Conservation (phyloP, 2,797 vertebrate genomes). For the Labroides dimidiatus region DNA sequence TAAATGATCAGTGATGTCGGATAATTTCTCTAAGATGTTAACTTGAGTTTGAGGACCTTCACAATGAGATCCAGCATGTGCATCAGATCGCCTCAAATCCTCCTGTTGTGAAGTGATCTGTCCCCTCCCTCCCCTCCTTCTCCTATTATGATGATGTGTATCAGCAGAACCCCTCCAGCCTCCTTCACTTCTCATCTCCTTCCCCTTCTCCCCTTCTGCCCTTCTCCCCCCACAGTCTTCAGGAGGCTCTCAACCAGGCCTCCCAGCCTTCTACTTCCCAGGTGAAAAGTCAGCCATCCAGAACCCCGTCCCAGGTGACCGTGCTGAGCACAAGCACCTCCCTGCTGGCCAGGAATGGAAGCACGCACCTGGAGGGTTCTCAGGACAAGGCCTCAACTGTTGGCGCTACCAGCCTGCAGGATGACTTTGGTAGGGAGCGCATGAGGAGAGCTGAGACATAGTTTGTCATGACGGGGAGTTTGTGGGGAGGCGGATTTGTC, state of each 20-base stretch:
- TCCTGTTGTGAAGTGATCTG: slow-evolving; percentile 8
- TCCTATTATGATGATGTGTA: slow-evolving; percentile 32
- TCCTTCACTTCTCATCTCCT: slow-evolving; percentile 52
- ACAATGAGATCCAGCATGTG: slow-evolving; percentile 8
- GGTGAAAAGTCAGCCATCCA: slow-evolving; percentile 93
- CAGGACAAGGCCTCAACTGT: slow-evolving; percentile 95
- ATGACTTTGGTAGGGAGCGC: slow-evolving; percentile 90
- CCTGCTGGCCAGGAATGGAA: slow-evolving; percentile 99
- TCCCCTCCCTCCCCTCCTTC: slow-evolving; percentile 3
- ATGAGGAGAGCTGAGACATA: slow-evolving; percentile 1
- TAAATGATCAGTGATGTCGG: too few species aligned
- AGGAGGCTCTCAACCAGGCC: slow-evolving; percentile 97
- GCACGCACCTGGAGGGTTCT: slow-evolving; percentile 95
- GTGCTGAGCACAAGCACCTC: slow-evolving; percentile 95
- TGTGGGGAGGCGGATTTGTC: slow-evolving; percentile 5
- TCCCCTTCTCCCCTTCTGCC: slow-evolving; percentile 81
- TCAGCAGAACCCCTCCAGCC: slow-evolving; percentile 42
- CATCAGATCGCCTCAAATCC: slow-evolving; percentile 14
- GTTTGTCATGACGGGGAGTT: neutral
- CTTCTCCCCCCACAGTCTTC: slow-evolving; percentile 92
- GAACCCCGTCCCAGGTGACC: slow-evolving; percentile 95
- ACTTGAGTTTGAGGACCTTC: neutral
- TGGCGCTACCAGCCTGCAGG: slow-evolving; percentile 95
- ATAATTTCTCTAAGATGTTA: too few species aligned
- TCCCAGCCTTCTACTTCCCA: slow-evolving; percentile 93